A percentile compares a stretch with the other conserved stretches of the same genome.
These are phyloP conservation scores for Athripsodes cinereus DNA, from an alignment of 2,888 invertebrate species.

Conservation along the genomic window DNA sequence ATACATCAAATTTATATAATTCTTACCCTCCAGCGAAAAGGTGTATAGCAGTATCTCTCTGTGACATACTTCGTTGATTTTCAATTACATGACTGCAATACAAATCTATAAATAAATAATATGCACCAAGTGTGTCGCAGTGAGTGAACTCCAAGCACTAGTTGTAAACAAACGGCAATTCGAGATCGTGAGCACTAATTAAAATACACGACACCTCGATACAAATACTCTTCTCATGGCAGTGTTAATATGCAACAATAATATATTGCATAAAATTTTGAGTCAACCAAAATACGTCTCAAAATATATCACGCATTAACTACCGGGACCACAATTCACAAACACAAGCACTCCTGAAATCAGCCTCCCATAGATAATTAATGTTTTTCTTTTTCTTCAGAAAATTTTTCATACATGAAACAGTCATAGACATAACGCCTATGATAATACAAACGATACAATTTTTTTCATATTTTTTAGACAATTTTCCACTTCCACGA, in stretches of 20 bases:
- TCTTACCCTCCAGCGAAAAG: conserved; percentile 93
- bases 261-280: not conserved
- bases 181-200: no score
- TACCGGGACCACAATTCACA: not conserved
- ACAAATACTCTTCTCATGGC: no score
- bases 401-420: no score
- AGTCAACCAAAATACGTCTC: not conserved
- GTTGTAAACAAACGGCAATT: conserved; percentile 22
- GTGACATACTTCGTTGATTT: conserved; percentile 50
- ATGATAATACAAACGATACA: no score
- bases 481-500: no score
- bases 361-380: no score
- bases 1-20: not conserved
- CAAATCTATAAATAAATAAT: conserved; percentile 50
- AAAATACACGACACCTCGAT: no score
- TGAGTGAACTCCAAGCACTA: conserved; percentile 19
- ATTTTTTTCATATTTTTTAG: no score
- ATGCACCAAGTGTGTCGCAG: conserved; percentile 33
- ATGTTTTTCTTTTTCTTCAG: no score
- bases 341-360: no score
- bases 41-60: conserved; percentile 86
- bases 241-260: not conserved
- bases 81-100: conserved; percentile 49
- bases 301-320: not conserved
- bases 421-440: no score